Conservation (phyloP, 2,888 invertebrate species). For the Xiphydria camelus region DNA sequence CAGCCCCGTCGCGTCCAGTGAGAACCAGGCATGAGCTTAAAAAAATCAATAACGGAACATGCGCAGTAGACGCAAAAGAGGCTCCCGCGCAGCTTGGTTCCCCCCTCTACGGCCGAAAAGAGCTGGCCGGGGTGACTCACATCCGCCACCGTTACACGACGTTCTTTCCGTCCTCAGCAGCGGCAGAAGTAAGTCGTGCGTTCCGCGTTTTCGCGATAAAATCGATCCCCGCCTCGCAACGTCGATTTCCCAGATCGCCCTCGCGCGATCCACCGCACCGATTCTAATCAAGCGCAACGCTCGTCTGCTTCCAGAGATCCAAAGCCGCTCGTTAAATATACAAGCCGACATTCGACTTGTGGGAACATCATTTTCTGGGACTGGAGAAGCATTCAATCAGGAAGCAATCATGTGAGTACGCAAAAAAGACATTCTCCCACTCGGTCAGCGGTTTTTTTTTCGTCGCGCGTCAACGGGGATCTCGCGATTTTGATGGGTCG, state of each 20-base stretch:
- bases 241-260: too few species aligned
- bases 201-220: background rate
- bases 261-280: too few species aligned
- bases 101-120: constrained; percentile 3
- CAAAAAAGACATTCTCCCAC: too few species aligned
- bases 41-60: constrained; percentile 27
- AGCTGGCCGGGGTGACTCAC: constrained; percentile 19
- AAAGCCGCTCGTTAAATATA: constrained; percentile 23
- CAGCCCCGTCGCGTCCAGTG: too few species aligned
- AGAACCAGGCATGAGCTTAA: background rate
- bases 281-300: background rate
- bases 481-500: background rate
- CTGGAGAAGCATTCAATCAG: constrained; percentile 27
- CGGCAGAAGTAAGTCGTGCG: constrained; percentile 44
- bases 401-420: constrained; percentile 45
- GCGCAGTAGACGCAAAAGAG: constrained; percentile 5
- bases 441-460: background rate
- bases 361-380: constrained; percentile 28
- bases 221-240: too few species aligned
- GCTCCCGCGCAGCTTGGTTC: constrained; percentile 16
- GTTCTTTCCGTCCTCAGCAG: constrained; percentile 49
- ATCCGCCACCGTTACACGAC: constrained; percentile 32
- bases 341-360: constrained; percentile 3
- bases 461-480: background rate
- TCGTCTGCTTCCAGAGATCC: constrained; percentile 35